phyloP scores from a whole-genome alignment of 2,797 vertebrate species.

The Scolopax rusticola region DNA sequence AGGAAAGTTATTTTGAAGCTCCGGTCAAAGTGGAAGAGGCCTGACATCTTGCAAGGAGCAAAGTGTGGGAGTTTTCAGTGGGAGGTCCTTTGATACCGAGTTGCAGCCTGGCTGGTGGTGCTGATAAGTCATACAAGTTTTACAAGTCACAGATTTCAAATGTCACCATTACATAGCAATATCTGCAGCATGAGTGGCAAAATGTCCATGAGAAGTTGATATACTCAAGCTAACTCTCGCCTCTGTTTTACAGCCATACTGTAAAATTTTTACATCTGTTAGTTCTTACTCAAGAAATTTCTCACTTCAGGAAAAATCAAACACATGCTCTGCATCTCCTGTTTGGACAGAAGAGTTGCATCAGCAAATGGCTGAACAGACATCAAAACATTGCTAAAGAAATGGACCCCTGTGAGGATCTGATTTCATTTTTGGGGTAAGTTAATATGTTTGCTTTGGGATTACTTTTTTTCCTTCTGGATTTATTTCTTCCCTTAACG shows the following conservation, averaged over 20 bases:
- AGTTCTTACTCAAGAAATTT: neutral
- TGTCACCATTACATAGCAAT: neutral
- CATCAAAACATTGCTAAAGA: neutral
- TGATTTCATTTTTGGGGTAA: neutral
- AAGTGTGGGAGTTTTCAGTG: neutral
- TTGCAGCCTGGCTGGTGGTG: neutral
- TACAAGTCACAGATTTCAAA: neutral
- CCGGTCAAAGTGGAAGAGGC: neutral
- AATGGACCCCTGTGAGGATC: neutral
- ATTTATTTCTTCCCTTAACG: neutral
- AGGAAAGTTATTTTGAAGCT: neutral
- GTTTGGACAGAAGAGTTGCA: neutral
- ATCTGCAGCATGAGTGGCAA: neutral
- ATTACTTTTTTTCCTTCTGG: neutral
- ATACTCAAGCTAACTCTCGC: rapidly evolving
- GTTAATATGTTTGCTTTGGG: neutral
- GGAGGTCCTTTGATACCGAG: neutral
- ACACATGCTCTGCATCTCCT: neutral
- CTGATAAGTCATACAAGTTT: rapidly evolving
- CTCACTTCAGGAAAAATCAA: neutral
- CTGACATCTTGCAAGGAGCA: neutral
- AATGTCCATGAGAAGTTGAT: neutral
- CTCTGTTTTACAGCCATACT: neutral
- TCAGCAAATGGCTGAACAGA: neutral
- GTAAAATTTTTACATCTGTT: neutral